phyloP scores from a whole-genome alignment of 2,797 vertebrate genomes.

The Halcyon chelicuti region DNA sequence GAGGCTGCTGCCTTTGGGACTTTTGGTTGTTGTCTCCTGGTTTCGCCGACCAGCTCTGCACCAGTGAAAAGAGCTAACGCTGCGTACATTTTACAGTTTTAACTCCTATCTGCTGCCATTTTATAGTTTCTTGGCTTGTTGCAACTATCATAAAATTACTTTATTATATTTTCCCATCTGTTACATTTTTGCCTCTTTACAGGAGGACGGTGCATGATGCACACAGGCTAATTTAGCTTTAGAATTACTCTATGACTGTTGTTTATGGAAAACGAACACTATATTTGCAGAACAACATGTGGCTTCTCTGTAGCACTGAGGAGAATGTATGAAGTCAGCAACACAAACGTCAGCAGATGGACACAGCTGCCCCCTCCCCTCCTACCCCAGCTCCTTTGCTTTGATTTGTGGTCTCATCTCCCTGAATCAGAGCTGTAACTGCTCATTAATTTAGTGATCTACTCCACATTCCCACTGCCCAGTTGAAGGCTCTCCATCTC shows the following conservation, averaged over 20 bases:
- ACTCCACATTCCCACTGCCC: not conserved
- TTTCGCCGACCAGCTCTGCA: not conserved
- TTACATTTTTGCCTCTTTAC: conserved; percentile 32
- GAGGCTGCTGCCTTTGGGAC: not conserved
- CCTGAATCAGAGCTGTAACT: not conserved
- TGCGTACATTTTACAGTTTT: not conserved
- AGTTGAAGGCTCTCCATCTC: not conserved
- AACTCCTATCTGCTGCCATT: conserved; percentile 43
- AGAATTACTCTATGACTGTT: not conserved
- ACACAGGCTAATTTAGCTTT: not conserved
- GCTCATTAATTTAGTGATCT: not conserved
- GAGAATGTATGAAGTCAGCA: not conserved
- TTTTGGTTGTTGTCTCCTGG: not conserved
- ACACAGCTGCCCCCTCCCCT: not conserved
- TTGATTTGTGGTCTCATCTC: not conserved
- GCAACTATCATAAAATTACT: conserved; percentile 38
- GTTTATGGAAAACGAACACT: not conserved
- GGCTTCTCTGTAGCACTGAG: not conserved
- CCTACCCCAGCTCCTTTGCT: not conserved
- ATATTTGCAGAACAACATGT: not conserved
- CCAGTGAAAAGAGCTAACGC: conserved; percentile 22
- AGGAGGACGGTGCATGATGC: not conserved
- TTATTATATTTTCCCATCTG: conserved; percentile 65
- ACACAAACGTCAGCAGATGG: not conserved
- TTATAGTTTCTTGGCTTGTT: conserved; percentile 55